Percentiles rank a stretch among this genome's conserved stretches.
phyloP scores from a whole-genome alignment of 2,797 vertebrate species.

The Sitta carolinensis region DNA sequence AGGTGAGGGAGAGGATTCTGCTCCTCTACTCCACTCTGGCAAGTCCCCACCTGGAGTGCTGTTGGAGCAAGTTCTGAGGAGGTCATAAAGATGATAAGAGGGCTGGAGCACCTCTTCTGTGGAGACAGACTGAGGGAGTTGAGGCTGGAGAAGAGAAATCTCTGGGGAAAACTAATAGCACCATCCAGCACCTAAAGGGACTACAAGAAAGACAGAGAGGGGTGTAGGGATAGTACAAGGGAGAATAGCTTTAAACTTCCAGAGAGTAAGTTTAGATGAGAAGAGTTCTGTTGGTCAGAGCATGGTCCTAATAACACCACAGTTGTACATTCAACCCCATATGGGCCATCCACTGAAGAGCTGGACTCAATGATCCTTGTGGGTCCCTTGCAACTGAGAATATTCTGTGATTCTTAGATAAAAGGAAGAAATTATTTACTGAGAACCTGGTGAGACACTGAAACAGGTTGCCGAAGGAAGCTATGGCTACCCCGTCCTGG shows the following conservation, averaged over 20 bases:
- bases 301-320: neutral
- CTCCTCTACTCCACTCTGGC: accelerated
- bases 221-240: neutral
- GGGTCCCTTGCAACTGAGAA: neutral
- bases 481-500: neutral
- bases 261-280: neutral
- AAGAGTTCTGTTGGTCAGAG: neutral
- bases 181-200: neutral
- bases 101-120: neutral
- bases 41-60: neutral
- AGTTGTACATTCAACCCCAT: accelerated
- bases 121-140: neutral
- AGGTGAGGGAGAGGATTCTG: neutral
- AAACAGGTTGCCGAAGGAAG: neutral
- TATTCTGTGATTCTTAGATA: neutral
- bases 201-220: neutral
- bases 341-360: neutral
- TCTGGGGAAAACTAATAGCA: neutral
- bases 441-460: neutral
- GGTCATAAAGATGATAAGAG: too few relatives aligned
- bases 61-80: neutral
- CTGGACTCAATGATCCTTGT: accelerated
- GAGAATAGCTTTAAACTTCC: neutral
- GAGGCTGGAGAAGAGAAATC: neutral
- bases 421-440: neutral